Base-by-base conservation (phyloP, 1,140 invertebrate species). In the Rhopalosiphum padi region DNA sequence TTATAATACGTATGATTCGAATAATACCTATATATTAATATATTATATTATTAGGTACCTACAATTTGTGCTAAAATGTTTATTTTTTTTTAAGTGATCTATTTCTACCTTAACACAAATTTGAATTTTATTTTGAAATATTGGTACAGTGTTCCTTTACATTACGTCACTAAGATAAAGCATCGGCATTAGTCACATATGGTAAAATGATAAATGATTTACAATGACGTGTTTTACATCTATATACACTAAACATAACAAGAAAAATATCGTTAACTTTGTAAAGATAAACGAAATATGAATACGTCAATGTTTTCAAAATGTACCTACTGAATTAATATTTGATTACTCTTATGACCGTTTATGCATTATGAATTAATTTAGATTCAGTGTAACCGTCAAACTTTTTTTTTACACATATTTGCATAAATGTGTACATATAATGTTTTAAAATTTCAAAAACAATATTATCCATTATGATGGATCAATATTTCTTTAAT, bases 301-400 rank as follows among this genome's bases (percentile, higher is more conserved):
- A 48, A 48, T 43, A 46, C 89, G 53, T 90, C 53, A 60, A 82
- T 92, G 43, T 92, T 83, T 92, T 92, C 68, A 92, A 83, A 46
- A 92, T 92, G 90, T 83, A 86, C 77, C 77, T 83, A 91, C 77
- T 92, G 90, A 92, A 92, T 92, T 92, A 92, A 92, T 92, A 83
- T 82, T 92, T 92, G n/a, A 90, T 55, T 41, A 90, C 35, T 90
- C 41, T 90, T 90, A 90, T 68, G 89, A 90, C 37, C 41, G 41
- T 60, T 88, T 60, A 90, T 90, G 30, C 37, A 37, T 90, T 43
- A 90, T 7, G 89, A 90, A 68, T 90, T 90, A 55, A 90, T 60
- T 90, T 90, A 90, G 55, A 92, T 92, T 92, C 90, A 83, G 35
- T 91, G 11, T n/a, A 48, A 91, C 60, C 37, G 30, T 91, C 46